A percentile compares a stretch with the other conserved stretches of the same genome.
phyloP scores from a whole-genome alignment of 2,888 invertebrate species.

The Andrena minutula region DNA sequence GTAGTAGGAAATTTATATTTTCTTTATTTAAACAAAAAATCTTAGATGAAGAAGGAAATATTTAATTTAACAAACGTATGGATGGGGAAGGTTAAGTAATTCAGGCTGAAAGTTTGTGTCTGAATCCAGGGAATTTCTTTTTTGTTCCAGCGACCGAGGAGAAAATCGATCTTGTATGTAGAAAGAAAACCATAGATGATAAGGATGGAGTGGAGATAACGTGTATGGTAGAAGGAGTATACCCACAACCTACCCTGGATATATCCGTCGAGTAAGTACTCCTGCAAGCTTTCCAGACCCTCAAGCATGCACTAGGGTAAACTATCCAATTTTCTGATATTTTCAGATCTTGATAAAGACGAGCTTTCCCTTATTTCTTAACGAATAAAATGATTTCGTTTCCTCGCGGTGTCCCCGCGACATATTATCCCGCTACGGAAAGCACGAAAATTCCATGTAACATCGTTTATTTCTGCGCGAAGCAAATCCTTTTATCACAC shows the following conservation, averaged over 20 bases:
- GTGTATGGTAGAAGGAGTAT: conserved; percentile 80
- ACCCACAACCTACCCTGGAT: conserved; percentile 81
- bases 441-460: not conserved
- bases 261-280: conserved; percentile 82
- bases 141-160: conserved; percentile 80
- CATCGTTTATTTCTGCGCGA: not conserved
- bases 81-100: not conserved
- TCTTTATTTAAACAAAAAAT: no score
- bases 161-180: conserved; percentile 79
- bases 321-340: conserved; percentile 33
- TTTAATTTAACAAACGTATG: not conserved
- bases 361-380: conserved; percentile 15
- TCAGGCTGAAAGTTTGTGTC: not conserved
- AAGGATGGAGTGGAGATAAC: conserved; percentile 80
- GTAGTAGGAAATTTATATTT: no score
- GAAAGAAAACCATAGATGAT: conserved; percentile 74
- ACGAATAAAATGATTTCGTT: not conserved
- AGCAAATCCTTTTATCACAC: not conserved
- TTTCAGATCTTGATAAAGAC: conserved; percentile 24
- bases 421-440: not conserved
- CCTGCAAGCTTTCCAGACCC: conserved; percentile 22
- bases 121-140: conserved; percentile 20
- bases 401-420: no score
- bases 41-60: not conserved
- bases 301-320: conserved; percentile 9